A percentile compares a stretch with the other conserved stretches of the same genome.
Conservation (phyloP, 2,113 vertebrate species). For the Gambusia holbrooki region DNA sequence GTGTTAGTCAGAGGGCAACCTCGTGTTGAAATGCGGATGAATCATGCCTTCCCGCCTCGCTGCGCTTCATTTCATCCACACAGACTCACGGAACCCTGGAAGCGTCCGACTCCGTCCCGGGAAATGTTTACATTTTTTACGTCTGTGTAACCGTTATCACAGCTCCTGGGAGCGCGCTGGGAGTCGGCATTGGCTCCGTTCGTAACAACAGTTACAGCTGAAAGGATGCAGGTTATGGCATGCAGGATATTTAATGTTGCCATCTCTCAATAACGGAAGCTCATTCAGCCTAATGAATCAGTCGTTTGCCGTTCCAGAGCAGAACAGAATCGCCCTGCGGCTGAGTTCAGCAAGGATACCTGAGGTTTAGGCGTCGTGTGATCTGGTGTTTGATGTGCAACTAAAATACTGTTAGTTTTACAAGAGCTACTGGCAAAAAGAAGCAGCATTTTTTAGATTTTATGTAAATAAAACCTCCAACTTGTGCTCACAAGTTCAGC, state of each 20-base stretch:
- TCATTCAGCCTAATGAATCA: not conserved
- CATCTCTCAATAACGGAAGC: conserved; percentile 3
- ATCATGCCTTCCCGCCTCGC: conserved; percentile 4
- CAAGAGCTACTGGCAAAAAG: not conserved
- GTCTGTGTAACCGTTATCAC: not conserved
- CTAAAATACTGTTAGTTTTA: not conserved
- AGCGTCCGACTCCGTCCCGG: not conserved
- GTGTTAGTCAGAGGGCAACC: conserved; percentile 49
- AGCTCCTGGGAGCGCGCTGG: not conserved
- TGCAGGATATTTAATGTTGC: conserved; percentile 18
- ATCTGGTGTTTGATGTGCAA: conserved; percentile 12
- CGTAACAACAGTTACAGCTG: conserved; percentile 20
- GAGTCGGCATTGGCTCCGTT: not conserved
- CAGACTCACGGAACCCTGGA: conserved; percentile 8
- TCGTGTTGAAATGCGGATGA: conserved; percentile 9
- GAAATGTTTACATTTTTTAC: conserved; percentile 28
- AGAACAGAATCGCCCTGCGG: conserved; percentile 8
- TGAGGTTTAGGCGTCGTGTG: not conserved
- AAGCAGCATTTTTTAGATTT: not conserved
- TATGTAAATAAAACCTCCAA: no score
- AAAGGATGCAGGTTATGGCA: conserved; percentile 29
- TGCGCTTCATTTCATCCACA: not conserved
- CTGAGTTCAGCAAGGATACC: conserved; percentile 20
- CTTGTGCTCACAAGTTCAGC: no score
- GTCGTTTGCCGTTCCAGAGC: conserved; percentile 2